These are phyloP conservation scores for Neuroterus valhalla DNA, from an alignment of 1,140 invertebrate genomes.

Conservation along the genomic window DNA sequence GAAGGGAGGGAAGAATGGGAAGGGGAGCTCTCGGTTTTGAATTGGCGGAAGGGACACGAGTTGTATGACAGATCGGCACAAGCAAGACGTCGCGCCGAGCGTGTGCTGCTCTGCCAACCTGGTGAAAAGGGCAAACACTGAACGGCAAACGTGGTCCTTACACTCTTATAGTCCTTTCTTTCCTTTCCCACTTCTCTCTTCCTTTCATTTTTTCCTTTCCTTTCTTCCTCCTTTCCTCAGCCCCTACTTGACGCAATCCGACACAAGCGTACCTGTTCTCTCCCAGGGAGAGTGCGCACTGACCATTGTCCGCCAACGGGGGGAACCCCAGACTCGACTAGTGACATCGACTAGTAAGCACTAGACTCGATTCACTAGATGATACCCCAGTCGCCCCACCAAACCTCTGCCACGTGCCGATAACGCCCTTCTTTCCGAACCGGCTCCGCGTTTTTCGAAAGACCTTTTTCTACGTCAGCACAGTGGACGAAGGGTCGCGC, in stretches of 20 bases:
- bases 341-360: slow-evolving; percentile 26
- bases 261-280: slow-evolving; percentile 19
- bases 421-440: slow-evolving; percentile 49
- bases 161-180: not conserved
- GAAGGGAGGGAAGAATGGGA: slow-evolving; percentile 28
- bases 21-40: slow-evolving; percentile 35
- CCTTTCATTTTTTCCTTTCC: slow-evolving; percentile 1
- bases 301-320: slow-evolving; percentile 52
- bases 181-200: slow-evolving; percentile 17
- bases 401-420: slow-evolving; percentile 57
- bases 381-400: slow-evolving; percentile 38
- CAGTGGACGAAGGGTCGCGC: slow-evolving; percentile 33
- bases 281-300: slow-evolving; percentile 35
- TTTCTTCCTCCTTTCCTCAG: not conserved
- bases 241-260: slow-evolving; percentile 12
- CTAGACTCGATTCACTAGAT: not conserved
- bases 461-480: slow-evolving; percentile 29
- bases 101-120: slow-evolving; percentile 39
- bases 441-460: slow-evolving; percentile 26
- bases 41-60: slow-evolving; percentile 42
- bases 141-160: slow-evolving; percentile 18
- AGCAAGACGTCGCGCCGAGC: slow-evolving; percentile 50
- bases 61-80: slow-evolving; percentile 63
- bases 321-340: slow-evolving; percentile 32
- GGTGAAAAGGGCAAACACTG: slow-evolving; percentile 16